phyloP scores from a whole-genome alignment of 2,113 vertebrate genomes.

The Edolisoma coerulescens region DNA sequence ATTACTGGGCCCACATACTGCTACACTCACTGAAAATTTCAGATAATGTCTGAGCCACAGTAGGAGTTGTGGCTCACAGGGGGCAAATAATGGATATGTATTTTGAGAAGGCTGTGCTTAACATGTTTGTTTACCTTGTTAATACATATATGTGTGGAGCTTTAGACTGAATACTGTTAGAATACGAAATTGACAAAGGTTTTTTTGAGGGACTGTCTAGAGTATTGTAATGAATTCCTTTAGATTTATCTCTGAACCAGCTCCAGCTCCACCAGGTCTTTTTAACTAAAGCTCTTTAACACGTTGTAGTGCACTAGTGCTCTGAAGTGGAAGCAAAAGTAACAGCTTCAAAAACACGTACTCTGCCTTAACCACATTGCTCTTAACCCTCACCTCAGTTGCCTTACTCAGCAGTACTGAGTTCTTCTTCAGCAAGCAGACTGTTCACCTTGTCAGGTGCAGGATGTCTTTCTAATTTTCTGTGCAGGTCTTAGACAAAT shows the following conservation, averaged over 20 bases:
- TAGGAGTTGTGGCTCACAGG: not conserved
- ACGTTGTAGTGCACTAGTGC: not conserved
- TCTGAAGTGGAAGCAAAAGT: not conserved
- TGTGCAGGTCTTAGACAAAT: not conserved
- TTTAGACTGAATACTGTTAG: not conserved
- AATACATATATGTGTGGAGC: not conserved
- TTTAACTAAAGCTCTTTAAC: not conserved
- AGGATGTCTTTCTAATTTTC: not conserved
- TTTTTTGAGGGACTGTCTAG: not conserved
- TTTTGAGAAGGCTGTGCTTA: not conserved
- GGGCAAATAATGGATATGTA: not conserved
- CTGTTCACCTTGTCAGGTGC: not conserved
- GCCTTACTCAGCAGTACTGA: not conserved
- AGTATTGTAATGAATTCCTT: not conserved
- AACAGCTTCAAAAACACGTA: not conserved
- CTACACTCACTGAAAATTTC: not conserved
- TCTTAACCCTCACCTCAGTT: not conserved
- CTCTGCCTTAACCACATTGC: not conserved
- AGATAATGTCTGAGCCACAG: not conserved
- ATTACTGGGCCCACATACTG: not conserved
- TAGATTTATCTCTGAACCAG: not conserved
- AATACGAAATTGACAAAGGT: fast-evolving
- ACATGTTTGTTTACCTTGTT: not conserved
- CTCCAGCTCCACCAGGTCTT: not conserved
- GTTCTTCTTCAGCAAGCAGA: not conserved